Evolutionary conservation across 2,888 invertebrate species (phyloP).

Genomic region (Idaea dimidiata): DNA sequence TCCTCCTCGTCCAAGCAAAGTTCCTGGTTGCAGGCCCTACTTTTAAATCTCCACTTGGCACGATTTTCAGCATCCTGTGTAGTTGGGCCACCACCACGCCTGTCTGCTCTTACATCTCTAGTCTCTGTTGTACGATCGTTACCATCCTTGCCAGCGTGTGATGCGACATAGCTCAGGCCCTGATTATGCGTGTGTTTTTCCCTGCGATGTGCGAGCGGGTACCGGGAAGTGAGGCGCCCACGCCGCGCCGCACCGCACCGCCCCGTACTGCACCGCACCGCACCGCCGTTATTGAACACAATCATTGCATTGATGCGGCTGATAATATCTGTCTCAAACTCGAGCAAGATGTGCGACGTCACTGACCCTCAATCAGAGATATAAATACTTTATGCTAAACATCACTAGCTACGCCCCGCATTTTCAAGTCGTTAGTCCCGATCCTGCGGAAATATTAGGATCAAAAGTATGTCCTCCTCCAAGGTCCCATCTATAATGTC

Average conservation of each 20-base stretch:
- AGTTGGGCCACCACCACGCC: too few species aligned
- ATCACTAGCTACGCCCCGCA: too few species aligned
- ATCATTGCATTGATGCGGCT: neutral
- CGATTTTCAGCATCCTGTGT: too few species aligned
- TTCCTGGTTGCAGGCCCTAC: too few species aligned
- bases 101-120: neutral
- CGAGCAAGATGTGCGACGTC: neutral
- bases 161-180: constrained; percentile 6
- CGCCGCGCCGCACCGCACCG: constrained; percentile 7
- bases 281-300: neutral
- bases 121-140: neutral
- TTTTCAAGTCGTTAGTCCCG: too few species aligned
- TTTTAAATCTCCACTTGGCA: too few species aligned
- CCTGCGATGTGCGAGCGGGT: constrained; percentile 19
- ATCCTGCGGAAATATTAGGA: too few species aligned
- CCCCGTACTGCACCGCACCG: too few species aligned
- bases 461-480: too few species aligned
- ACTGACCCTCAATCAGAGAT: neutral
- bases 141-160: constrained; percentile 2
- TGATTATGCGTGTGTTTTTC: constrained; percentile 10
- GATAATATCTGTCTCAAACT: neutral
- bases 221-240: constrained; percentile 26
- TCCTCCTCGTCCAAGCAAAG: too few species aligned
- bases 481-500: too few species aligned
- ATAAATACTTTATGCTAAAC: too few species aligned